A percentile compares a stretch with the other conserved stretches of the same genome.
Conservation (phyloP, 2,797 vertebrate species). For the Periophthalmus magnuspinnatus region DNA sequence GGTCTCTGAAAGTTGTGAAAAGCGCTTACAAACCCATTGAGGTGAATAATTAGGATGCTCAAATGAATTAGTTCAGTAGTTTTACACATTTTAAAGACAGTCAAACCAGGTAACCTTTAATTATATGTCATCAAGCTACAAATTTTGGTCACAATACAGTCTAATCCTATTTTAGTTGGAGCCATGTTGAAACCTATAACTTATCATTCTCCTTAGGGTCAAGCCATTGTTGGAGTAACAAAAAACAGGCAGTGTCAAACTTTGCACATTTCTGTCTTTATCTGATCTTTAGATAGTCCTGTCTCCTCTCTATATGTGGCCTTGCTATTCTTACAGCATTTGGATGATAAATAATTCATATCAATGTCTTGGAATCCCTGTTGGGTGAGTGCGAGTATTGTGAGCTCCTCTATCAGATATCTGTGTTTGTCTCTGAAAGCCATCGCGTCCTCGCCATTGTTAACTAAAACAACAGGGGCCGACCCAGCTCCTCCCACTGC, state of each 20-base stretch:
- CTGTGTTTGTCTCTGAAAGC: conserved; percentile 75
- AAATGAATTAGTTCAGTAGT: no score
- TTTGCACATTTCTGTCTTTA: conserved; percentile 23
- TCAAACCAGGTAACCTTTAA: no score
- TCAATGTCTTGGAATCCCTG: background rate
- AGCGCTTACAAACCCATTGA: no score
- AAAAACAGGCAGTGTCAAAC: conserved; percentile 17
- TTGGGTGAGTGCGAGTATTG: conserved; percentile 32
- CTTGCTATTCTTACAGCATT: background rate
- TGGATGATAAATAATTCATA: background rate
- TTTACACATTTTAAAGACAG: no score
- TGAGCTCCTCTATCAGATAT: conserved; percentile 67
- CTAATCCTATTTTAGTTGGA: no score
- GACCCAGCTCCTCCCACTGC: conserved; percentile 47
- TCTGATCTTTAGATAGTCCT: conserved; percentile 25
- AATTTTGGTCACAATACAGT: no score
- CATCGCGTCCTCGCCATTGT: conserved; percentile 76
- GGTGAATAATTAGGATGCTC: no score
- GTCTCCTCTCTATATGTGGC: conserved; percentile 12
- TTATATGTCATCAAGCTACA: no score
- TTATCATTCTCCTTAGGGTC: background rate
- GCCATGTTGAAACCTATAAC: background rate
- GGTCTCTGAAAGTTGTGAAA: no score
- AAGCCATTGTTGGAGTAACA: background rate
- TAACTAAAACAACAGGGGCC: conserved; percentile 76